Percentiles rank a stretch among this genome's conserved stretches.
These are phyloP conservation scores for Ennomos quercinarius DNA, from an alignment of 2,888 invertebrate species.

Conservation along the genomic window DNA sequence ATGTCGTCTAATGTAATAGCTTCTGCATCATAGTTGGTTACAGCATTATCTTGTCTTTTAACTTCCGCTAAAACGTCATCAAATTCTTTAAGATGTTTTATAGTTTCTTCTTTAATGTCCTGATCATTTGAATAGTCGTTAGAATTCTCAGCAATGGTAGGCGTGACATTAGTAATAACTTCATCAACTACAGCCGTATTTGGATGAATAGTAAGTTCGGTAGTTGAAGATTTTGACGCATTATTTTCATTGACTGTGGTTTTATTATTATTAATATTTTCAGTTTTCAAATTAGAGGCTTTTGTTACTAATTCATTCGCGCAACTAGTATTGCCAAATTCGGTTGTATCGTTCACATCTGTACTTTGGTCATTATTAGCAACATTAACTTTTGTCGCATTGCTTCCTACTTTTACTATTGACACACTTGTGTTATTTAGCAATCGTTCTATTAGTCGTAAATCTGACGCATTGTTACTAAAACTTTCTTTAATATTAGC, in stretches of 20 bases:
- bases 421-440: neutral
- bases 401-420: neutral
- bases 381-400: neutral
- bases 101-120: constrained; percentile 1
- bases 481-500: neutral
- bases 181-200: too few relatives aligned
- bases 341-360: too few relatives aligned
- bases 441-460: neutral
- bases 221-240: too few relatives aligned
- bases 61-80: constrained; percentile 26
- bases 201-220: too few relatives aligned
- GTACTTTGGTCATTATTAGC: too few relatives aligned
- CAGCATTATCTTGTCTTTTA: constrained; percentile 2
- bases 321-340: too few relatives aligned
- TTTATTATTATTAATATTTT: too few relatives aligned
- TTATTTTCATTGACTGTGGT: too few relatives aligned
- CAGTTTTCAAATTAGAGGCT: too few relatives aligned
- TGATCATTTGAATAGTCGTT: neutral
- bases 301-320: too few relatives aligned
- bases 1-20: constrained; percentile 23
- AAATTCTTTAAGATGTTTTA: constrained; percentile 25
- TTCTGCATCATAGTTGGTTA: constrained; percentile 2
- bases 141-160: neutral
- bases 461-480: neutral
- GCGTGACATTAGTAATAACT: too few relatives aligned